Conservation (phyloP, 2,797 vertebrate genomes). For the Apogon hyalosoma region DNA sequence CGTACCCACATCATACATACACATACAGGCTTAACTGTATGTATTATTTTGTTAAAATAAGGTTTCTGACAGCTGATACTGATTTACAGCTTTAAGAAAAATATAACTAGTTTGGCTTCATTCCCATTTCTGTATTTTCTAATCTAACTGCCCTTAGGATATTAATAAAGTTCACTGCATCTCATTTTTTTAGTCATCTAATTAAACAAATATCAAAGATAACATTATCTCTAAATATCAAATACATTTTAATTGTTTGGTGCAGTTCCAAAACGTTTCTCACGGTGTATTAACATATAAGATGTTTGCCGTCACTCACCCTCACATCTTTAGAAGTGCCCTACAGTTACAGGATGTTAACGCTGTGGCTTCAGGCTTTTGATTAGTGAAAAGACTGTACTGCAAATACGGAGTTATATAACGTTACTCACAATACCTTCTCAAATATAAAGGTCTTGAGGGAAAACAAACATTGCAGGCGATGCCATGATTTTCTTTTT, state of each 20-base stretch:
- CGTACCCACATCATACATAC: too few species aligned
- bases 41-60: too few species aligned
- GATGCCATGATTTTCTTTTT: background rate
- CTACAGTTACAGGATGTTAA: slow-evolving; percentile 8
- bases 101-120: too few species aligned
- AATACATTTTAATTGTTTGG: background rate
- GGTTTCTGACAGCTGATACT: too few species aligned
- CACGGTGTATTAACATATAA: background rate
- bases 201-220: too few species aligned
- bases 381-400: slow-evolving; percentile 10
- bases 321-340: background rate
- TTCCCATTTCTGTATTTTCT: too few species aligned
- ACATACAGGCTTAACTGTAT: too few species aligned
- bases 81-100: too few species aligned
- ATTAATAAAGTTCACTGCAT: too few species aligned
- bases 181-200: too few species aligned
- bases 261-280: slow-evolving; percentile 1
- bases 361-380: background rate
- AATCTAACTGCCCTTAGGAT: too few species aligned
- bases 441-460: background rate
- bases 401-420: background rate
- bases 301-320: slow-evolving; percentile 22
- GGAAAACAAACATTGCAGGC: background rate
- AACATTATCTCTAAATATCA: too few species aligned
- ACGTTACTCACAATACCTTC: background rate